phyloP scores from a whole-genome alignment of 2,113 vertebrate genomes.

The Phrynosoma blainvillii region DNA sequence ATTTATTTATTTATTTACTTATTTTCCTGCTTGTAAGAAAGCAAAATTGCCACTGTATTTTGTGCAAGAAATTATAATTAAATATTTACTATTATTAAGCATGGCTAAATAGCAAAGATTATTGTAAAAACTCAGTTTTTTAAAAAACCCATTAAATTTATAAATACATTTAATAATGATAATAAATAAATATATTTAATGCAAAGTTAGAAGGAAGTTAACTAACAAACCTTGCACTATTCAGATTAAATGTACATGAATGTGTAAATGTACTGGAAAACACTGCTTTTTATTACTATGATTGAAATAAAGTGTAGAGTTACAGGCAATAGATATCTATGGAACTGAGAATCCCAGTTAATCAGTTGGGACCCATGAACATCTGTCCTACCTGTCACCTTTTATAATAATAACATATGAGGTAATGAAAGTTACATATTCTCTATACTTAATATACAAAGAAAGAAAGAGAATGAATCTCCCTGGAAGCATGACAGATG shows the following conservation, averaged over 20 bases:
- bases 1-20: constrained; percentile 8
- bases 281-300: neutral
- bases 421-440: neutral
- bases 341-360: neutral
- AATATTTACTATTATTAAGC: no score
- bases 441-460: neutral
- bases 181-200: neutral
- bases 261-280: neutral
- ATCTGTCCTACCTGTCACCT: neutral
- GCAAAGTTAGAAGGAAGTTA: neutral
- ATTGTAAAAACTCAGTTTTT: no score
- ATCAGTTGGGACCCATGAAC: neutral
- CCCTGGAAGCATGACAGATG: neutral
- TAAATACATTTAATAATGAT: neutral
- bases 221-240: neutral
- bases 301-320: neutral
- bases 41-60: neutral
- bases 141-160: neutral
- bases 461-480: neutral
- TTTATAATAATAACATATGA: neutral
- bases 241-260: neutral
- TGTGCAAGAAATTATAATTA: no score
- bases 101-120: no score
- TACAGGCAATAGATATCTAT: neutral
- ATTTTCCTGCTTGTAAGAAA: constrained; percentile 6